phyloP scores from a whole-genome alignment of 2,888 invertebrate species.

The Germaria angustata region DNA sequence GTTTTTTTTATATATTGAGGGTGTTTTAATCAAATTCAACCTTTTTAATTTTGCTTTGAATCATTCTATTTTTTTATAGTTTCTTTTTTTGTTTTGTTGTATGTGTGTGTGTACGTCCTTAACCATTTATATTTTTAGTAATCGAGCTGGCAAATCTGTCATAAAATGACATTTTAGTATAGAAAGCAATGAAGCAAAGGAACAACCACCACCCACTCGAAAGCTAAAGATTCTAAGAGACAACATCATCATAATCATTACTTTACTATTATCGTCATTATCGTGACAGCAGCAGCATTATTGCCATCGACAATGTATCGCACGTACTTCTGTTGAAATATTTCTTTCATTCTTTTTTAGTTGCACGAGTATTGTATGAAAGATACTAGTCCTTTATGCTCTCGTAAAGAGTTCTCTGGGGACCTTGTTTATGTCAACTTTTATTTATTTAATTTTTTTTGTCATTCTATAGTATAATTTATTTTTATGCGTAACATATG shows the following conservation, averaged over 20 bases:
- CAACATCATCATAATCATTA: constrained; percentile 35
- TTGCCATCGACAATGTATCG: not conserved
- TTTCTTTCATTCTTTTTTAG: constrained; percentile 24
- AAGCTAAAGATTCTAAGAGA: constrained; percentile 1
- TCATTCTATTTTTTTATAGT: constrained; percentile 14
- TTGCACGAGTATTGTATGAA: constrained; percentile 30
- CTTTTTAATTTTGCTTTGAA: constrained; percentile 38
- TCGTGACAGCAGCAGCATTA: constrained; percentile 1
- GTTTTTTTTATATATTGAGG: constrained; percentile 2
- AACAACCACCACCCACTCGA: constrained; percentile 39
- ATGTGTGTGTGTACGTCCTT: too few species aligned
- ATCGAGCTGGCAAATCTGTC: constrained; percentile 79
- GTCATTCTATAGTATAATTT: constrained; percentile 73
- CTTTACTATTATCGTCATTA: constrained; percentile 44
- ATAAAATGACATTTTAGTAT: constrained; percentile 73
- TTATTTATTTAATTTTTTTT: constrained; percentile 44
- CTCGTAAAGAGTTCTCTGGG: constrained; percentile 78
- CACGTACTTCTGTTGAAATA: constrained; percentile 33
- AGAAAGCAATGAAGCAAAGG: constrained; percentile 1
- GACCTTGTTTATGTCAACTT: constrained; percentile 80
- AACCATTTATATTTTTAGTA: constrained; percentile 68
- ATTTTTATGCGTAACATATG: constrained; percentile 70
- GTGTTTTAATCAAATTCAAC: constrained; percentile 75
- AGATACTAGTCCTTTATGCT: constrained; percentile 65
- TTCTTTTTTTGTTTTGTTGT: not conserved